Conservation (phyloP, 2,113 vertebrate species). For the Channa maculata region DNA sequence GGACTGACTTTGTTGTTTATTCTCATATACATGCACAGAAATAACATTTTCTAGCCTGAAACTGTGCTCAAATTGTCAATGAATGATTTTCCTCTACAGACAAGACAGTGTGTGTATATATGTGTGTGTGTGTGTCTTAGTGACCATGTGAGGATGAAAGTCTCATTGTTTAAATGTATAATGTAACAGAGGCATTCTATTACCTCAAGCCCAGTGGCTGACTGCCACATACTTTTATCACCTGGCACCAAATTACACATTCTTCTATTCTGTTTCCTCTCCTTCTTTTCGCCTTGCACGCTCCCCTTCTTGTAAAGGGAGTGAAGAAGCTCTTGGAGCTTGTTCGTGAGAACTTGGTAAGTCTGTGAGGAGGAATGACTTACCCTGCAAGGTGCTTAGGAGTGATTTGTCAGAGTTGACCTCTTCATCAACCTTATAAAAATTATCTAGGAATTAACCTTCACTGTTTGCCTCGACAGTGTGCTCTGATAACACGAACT, state of each 20-base stretch:
- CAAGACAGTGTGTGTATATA: neutral
- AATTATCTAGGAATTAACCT: constrained; percentile 58
- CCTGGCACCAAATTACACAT: constrained; percentile 66
- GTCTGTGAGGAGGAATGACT: constrained; percentile 29
- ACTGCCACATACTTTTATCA: constrained; percentile 60
- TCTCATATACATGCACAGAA: neutral
- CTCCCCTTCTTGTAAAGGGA: constrained; percentile 24
- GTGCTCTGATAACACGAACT: constrained; percentile 44
- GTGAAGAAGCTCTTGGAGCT: constrained; percentile 10
- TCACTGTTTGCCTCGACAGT: constrained; percentile 38
- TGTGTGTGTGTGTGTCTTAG: no score
- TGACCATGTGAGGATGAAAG: constrained; percentile 45
- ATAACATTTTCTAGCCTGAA: neutral
- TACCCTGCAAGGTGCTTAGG: constrained; percentile 28
- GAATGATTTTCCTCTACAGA: constrained; percentile 12
- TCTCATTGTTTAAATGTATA: constrained; percentile 58
- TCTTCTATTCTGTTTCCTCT: constrained; percentile 47
- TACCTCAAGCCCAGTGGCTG: constrained; percentile 45
- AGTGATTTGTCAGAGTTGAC: constrained; percentile 29
- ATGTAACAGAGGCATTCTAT: constrained; percentile 59
- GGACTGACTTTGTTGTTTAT: no score
- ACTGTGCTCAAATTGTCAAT: constrained; percentile 2
- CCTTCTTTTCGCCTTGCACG: constrained; percentile 34
- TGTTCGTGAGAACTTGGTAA: constrained; percentile 9
- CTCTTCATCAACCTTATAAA: constrained; percentile 52